Evolutionary conservation across 2,113 vertebrate species (phyloP), one percentile per base, ranked within the genome.

Genomic region (Sinocyclocheilus anophthalmus): DNA sequence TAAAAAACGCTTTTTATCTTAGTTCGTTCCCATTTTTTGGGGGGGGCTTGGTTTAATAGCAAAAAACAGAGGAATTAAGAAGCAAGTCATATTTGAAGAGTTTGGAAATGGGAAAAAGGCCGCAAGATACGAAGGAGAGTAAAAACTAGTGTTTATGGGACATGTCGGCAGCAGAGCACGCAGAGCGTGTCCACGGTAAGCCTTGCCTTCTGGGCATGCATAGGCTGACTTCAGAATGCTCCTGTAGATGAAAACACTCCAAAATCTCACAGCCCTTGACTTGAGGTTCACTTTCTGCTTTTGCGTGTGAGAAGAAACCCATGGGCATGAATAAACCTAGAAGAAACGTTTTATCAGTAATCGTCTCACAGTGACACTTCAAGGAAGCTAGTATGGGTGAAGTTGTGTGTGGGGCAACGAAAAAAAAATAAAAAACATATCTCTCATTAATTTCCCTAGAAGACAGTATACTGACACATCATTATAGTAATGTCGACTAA

Each of bases 141-240:
- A 16, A 70, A 81, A 57, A 76, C 50, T 76, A n/a, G 48, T 82
- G 81, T 75, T 83, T 59, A 78, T 69, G 81, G 81, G 84, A 78
- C 81, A 75, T 42, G 89, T 87, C 65, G 84, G 84, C 88, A 75
- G 89, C 92, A 91, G 91, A 93, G 93, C 90, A 90, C 92, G n/a
- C 93, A 90, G 92, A 92, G 88, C 89, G 93, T 95, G 91, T 94
- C 94, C 96, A 96, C 90, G 92, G 93, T 95, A 94, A 95, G 96
- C 97, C 94, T 93, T 91, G 95, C 95, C 96, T 95, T 94, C 94
- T 95, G 95, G 95, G 94, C n/a, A 94, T n/a, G 75, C 94, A 93
- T 94, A 95, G 96, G 96, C 94, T 94, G 95, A 95, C 87, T 87
- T 88, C 9, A 33, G 82, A 89, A 89, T 83, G 88, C 88, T 84